These are phyloP conservation scores for Monochamus saltuarius DNA, from an alignment of 1,140 invertebrate genomes.

Conservation along the genomic window DNA sequence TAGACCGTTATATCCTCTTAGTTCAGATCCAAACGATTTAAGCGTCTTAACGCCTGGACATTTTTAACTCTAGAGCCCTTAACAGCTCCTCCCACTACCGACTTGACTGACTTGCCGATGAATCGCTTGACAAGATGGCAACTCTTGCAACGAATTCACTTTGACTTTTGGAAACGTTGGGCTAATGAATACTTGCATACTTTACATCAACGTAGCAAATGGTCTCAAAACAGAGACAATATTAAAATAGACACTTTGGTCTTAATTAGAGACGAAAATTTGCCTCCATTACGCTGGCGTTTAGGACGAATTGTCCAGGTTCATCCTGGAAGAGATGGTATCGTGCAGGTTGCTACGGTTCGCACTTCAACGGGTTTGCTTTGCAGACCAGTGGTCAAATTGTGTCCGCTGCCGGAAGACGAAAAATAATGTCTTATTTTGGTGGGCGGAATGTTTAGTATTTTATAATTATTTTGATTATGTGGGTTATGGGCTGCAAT, in stretches of 20 bases:
- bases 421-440: too few relatives aligned
- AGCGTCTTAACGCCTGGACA: not conserved
- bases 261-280: conserved; percentile 23
- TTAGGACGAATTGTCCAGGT: conserved; percentile 36
- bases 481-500: too few relatives aligned
- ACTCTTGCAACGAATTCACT: not conserved
- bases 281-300: conserved; percentile 35
- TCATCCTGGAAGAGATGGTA: conserved; percentile 25
- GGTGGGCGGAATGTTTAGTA: too few relatives aligned
- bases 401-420: too few relatives aligned
- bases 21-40: conserved; percentile 1
- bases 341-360: conserved; percentile 22
- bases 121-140: not conserved
- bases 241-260: conserved; percentile 32
- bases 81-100: too few relatives aligned
- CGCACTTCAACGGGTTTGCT: not conserved
- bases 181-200: not conserved
- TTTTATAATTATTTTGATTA: too few relatives aligned
- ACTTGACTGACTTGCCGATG: too few relatives aligned
- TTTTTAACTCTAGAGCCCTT: not conserved
- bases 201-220: not conserved
- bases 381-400: too few relatives aligned
- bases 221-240: not conserved
- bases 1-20: not conserved
- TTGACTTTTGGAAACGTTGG: conserved; percentile 5